These are phyloP conservation scores for Mesochorus sp. DNA, from an alignment of 2,888 invertebrate genomes.

Conservation along the genomic window DNA sequence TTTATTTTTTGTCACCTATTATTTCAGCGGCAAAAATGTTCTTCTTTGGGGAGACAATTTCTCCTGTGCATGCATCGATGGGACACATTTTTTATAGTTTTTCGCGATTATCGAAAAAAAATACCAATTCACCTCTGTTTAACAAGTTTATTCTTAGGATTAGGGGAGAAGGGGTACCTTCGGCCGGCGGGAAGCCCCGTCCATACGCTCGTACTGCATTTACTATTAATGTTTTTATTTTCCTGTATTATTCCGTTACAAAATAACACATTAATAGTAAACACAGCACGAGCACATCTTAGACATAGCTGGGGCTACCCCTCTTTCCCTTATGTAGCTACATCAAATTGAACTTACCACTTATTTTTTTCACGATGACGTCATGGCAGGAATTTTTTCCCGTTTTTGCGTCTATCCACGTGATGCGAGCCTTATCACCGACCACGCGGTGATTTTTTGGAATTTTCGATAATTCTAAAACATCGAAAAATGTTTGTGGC, in stretches of 20 bases:
- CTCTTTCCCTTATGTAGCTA: slow-evolving; percentile 17
- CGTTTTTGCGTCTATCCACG: slow-evolving; percentile 1
- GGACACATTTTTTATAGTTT: slow-evolving; percentile 4
- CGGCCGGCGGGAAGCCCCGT: no score
- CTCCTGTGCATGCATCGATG: not conserved
- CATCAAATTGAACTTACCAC: slow-evolving; percentile 8
- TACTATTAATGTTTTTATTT: no score
- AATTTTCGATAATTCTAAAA: slow-evolving; percentile 12
- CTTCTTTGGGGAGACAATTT: not conserved
- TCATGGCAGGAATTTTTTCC: slow-evolving; percentile 12
- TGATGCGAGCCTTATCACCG: slow-evolving; percentile 1
- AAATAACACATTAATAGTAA: no score
- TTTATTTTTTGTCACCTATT: not conserved
- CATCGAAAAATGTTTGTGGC: slow-evolving; percentile 3
- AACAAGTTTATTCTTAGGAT: not conserved
- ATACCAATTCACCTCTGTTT: not conserved
- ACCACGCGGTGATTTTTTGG: slow-evolving; percentile 22
- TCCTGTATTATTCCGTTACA: no score
- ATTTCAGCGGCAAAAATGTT: slow-evolving; percentile 14
- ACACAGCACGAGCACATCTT: no score
- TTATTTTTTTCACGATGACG: slow-evolving; percentile 9
- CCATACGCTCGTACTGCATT: no score
- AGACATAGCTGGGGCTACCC: no score
- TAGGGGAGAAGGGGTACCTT: no score
- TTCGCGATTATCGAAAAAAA: slow-evolving; percentile 26